phyloP scores from a whole-genome alignment of 30 jellyfish, hydroid and myxozoan genomes.

The Hydractinia echinata region DNA sequence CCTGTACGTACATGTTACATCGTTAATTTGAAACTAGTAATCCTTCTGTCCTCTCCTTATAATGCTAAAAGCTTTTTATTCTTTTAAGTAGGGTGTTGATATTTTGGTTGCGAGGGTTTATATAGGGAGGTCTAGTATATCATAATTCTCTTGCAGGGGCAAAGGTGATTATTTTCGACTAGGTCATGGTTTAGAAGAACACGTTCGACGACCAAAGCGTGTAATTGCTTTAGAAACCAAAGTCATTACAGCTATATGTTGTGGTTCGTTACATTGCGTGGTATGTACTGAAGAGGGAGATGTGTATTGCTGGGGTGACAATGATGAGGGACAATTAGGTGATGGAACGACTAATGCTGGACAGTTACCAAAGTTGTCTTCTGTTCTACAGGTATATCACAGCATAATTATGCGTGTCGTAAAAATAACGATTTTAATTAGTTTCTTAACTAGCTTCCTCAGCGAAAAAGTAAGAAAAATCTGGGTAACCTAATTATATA shows the following conservation, averaged over 20 bases:
- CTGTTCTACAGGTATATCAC: constrained; percentile 40
- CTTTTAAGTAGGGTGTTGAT: too few relatives aligned
- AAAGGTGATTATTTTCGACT: constrained; percentile 88
- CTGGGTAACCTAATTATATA: too few relatives aligned
- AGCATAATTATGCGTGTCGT: too few relatives aligned
- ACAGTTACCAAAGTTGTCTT: constrained; percentile 49
- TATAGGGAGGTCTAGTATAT: too few relatives aligned
- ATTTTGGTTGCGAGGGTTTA: too few relatives aligned
- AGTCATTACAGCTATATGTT: constrained; percentile 60
- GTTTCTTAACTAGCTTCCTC: too few relatives aligned
- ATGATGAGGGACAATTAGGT: constrained; percentile 90
- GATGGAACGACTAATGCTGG: constrained; percentile 81
- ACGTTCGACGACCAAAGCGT: constrained; percentile 76
- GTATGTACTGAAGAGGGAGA: constrained; percentile 82
- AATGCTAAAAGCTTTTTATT: too few relatives aligned
- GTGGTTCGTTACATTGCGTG: constrained; percentile 89
- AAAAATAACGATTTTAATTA: too few relatives aligned
- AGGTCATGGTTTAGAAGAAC: constrained; percentile 90
- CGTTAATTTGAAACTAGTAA: too few relatives aligned
- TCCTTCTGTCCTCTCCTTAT: too few relatives aligned
- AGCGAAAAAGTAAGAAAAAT: too few relatives aligned
- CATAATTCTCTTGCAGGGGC: constrained; percentile 53
- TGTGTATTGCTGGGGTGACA: constrained; percentile 92
- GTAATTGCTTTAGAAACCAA: constrained; percentile 60
- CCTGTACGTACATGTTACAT: too few relatives aligned